A percentile compares a stretch with the other conserved stretches of the same genome.
Evolutionary conservation across 2,113 vertebrate genomes (phyloP).

Genomic region (Brachirus orientalis): DNA sequence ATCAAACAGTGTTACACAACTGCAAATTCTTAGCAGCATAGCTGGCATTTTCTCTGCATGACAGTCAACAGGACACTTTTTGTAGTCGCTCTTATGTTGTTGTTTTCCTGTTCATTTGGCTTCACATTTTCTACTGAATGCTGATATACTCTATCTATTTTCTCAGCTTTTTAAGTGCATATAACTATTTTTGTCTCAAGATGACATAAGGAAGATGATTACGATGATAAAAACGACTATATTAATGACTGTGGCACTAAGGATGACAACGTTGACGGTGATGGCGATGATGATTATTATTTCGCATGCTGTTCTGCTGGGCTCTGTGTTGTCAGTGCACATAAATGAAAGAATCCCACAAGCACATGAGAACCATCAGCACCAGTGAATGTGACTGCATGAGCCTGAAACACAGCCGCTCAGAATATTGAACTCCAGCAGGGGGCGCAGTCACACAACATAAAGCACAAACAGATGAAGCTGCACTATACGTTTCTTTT

Average conservation of each 20-base stretch:
- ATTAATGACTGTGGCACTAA: conserved; percentile 61
- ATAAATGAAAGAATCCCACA: conserved; percentile 4
- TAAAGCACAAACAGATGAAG: conserved; percentile 28
- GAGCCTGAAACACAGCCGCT: neutral
- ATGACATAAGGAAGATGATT: conserved; percentile 67
- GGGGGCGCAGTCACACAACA: conserved; percentile 45
- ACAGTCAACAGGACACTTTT: conserved; percentile 69
- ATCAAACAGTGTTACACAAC: too few species aligned
- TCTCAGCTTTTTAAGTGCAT: conserved; percentile 81
- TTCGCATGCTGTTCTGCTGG: conserved; percentile 73
- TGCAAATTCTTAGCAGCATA: conserved; percentile 66
- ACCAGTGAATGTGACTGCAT: too few species aligned
- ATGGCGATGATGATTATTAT: conserved; percentile 61
- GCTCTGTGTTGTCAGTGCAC: conserved; percentile 75
- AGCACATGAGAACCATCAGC: neutral
- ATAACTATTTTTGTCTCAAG: conserved; percentile 80
- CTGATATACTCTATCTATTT: conserved; percentile 75
- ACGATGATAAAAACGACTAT: conserved; percentile 52
- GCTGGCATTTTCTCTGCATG: conserved; percentile 80
- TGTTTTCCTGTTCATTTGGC: conserved; percentile 60
- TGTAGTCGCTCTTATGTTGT: conserved; percentile 15
- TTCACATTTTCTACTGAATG: conserved; percentile 81
- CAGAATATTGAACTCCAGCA: conserved; percentile 42
- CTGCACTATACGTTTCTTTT: conserved; percentile 12
- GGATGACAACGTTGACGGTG: conserved; percentile 21